Evolutionary conservation across 2,888 invertebrate genomes (phyloP).

Genomic region (Nemurella pictetii): DNA sequence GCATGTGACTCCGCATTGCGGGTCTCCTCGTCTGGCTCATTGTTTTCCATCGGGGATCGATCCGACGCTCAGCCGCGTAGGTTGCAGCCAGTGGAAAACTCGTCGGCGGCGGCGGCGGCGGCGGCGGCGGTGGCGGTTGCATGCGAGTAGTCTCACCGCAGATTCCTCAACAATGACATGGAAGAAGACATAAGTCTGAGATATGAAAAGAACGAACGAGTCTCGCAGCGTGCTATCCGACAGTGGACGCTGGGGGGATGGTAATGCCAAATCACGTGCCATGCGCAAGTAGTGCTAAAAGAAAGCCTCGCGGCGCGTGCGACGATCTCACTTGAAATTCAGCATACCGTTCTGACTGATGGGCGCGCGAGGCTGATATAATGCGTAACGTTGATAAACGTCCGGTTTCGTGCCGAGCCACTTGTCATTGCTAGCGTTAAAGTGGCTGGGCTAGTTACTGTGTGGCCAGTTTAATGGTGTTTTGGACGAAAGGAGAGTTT

Average conservation of each 20-base stretch:
- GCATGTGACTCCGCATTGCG: conserved; percentile 29
- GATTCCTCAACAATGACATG: conserved; percentile 7
- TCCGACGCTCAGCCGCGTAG: conserved; percentile 3
- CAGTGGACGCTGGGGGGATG: neutral
- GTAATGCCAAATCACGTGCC: neutral
- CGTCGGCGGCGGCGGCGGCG: neutral
- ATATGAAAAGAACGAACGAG: too few relatives aligned
- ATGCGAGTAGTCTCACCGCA: neutral
- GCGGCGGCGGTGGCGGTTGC: neutral
- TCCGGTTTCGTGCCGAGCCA: neutral
- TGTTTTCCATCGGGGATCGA: conserved; percentile 30
- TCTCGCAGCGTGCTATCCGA: neutral
- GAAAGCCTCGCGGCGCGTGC: neutral
- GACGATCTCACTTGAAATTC: neutral
- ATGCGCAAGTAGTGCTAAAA: neutral
- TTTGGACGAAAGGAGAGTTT: neutral
- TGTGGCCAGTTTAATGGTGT: neutral
- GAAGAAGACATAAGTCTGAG: conserved; percentile 8
- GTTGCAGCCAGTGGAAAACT: neutral
- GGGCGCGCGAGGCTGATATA: neutral
- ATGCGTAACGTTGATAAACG: neutral
- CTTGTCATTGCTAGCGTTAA: neutral
- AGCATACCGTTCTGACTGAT: neutral
- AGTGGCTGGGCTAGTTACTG: neutral
- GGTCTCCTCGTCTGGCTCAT: conserved; percentile 27